Evolutionary conservation across 2,888 invertebrate species (phyloP).

Genomic region (Schizaphis graminum): DNA sequence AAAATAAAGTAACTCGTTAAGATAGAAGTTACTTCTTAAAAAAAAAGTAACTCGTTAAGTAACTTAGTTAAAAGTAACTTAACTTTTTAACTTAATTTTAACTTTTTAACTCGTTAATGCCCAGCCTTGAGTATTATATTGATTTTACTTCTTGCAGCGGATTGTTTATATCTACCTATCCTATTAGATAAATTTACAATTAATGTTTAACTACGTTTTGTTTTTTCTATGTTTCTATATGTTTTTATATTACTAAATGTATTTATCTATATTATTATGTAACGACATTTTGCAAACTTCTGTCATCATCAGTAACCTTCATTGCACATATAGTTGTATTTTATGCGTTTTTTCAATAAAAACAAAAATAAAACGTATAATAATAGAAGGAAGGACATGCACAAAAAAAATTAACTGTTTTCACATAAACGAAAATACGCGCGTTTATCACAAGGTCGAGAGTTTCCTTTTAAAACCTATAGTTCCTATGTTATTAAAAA

Average conservation of each 20-base stretch:
- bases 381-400: conserved; percentile 40
- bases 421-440: background rate
- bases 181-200: background rate
- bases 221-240: background rate
- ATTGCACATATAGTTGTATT: background rate
- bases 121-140: too few species aligned
- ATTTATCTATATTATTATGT: background rate
- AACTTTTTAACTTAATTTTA: too few species aligned
- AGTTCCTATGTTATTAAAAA: conserved; percentile 26
- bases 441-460: conserved; percentile 41
- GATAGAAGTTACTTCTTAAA: too few species aligned
- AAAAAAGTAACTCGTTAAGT: too few species aligned
- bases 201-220: background rate
- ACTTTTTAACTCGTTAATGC: too few species aligned
- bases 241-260: background rate
- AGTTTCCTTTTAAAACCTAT: conserved; percentile 31
- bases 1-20: too few species aligned
- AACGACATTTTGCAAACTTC: background rate
- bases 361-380: background rate
- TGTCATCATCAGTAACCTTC: conserved; percentile 42
- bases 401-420: conserved; percentile 31
- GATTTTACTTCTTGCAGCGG: background rate
- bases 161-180: background rate
- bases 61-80: too few species aligned
- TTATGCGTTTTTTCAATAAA: conserved; percentile 26